Evolutionary conservation across 2,797 vertebrate genomes (phyloP).

Genomic region (Lithobates pipiens): DNA sequence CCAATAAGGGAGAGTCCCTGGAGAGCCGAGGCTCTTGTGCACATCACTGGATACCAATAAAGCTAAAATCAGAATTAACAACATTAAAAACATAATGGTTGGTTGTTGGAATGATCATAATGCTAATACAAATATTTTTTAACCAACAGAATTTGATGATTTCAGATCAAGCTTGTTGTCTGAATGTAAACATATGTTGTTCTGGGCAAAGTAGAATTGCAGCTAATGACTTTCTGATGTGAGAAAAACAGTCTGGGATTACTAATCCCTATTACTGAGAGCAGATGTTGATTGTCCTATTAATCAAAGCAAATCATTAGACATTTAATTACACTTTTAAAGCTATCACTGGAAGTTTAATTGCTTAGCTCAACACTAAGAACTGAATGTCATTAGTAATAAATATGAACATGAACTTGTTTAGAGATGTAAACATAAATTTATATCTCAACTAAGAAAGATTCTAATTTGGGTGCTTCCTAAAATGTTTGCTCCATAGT

Average conservation of each 20-base stretch:
- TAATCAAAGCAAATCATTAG: conserved; percentile 77
- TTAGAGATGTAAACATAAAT: too few relatives aligned
- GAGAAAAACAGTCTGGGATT: conserved; percentile 77
- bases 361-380: conserved; percentile 68
- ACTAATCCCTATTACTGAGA: conserved; percentile 76
- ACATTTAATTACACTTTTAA: conserved; percentile 71
- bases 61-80: neutral
- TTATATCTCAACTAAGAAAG: too few relatives aligned
- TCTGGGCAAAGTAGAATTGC: conserved; percentile 62
- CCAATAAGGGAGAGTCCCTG: too few relatives aligned
- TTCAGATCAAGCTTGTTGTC: neutral
- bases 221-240: conserved; percentile 72
- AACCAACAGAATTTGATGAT: too few relatives aligned
- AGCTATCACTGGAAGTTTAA: conserved; percentile 69
- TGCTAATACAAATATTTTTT: neutral
- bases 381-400: neutral
- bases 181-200: conserved; percentile 48
- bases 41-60: too few relatives aligned
- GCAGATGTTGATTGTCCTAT: conserved; percentile 80
- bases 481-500: too few relatives aligned
- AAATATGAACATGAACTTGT: too few relatives aligned
- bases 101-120: neutral
- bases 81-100: neutral
- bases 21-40: too few relatives aligned
- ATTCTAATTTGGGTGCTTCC: too few relatives aligned